phyloP scores from a whole-genome alignment of 2,113 vertebrate genomes.

The Anthoscopus minutus region DNA sequence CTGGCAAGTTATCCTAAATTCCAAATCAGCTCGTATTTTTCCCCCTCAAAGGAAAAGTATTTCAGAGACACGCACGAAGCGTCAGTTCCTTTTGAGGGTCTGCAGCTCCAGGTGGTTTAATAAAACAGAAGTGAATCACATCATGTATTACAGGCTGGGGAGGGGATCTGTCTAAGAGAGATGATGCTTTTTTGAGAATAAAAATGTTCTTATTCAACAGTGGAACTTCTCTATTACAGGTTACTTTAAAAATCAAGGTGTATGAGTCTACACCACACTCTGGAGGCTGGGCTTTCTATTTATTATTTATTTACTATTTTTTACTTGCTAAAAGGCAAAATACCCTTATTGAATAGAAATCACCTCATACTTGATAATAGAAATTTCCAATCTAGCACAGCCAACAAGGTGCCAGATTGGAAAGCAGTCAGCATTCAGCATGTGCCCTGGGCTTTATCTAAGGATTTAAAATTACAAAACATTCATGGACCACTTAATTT shows the following conservation, averaged over 20 bases:
- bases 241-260: neutral
- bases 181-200: neutral
- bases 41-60: neutral
- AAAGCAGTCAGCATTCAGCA: neutral
- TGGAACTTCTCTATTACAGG: neutral
- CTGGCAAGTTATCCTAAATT: neutral
- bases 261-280: neutral
- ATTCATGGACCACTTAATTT: neutral
- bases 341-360: neutral
- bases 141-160: fast-evolving
- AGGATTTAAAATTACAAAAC: neutral
- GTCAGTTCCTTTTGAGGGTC: fast-evolving
- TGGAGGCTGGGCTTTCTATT: neutral
- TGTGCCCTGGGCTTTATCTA: neutral
- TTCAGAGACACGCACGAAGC: neutral
- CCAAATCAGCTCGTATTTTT: fast-evolving
- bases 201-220: neutral
- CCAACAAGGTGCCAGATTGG: neutral
- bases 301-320: neutral
- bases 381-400: neutral
- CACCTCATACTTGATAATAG: neutral
- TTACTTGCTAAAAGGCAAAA: neutral
- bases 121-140: neutral
- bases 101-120: neutral
- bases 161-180: neutral